Base-by-base conservation (phyloP, 1,140 invertebrate species). In the Leptoteleia sp. region DNA sequence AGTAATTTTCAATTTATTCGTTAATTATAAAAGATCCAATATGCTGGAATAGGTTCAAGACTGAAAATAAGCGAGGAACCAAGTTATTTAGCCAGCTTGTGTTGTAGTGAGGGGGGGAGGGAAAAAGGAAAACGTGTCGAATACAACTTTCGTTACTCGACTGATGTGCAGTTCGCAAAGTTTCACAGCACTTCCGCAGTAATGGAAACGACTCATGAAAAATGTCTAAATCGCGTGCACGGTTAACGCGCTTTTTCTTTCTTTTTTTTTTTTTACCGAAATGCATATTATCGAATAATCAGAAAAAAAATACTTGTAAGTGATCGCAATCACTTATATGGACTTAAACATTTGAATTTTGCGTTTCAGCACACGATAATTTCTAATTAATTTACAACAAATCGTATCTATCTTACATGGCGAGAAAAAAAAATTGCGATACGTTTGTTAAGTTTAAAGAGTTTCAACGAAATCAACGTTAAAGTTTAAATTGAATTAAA, bases 191-290 rank as follows among this genome's bases (percentile, higher is more conserved):
- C 62, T 77, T 78, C 65, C 76, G 52, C 47, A 40, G 54, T 61
- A 76, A 70, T 79, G 79, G 76, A 77, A 67, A 72, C 48, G 71
- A 57, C 62, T 77, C 64, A 33, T 82, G 72, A 83, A 83, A 83
- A 83, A 82, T 81, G 70, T 57, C 29, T 37, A 76, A 76, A 78
- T 83, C 71, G 68, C 70, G 71, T 76, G 81, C 48, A 11, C 13
- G 11, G 25, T 33, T 48, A 55, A 47, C 48, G 40, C 61, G 47
- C n/a, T n/a, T n/a, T n/a, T n/a, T n/a, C n/a, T n/a, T n/a, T n/a
- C n/a, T n/a, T n/a, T n/a, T n/a, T n/a, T n/a, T 31, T 59, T 73
- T 73, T 50, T 70, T 40, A 45, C 59, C 25, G 55, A 17, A 64
- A 33, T 65, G 57, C 57, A 68, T 64, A 59, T 68, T 40, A 57